Percentiles rank a stretch among this genome's conserved stretches.
These are phyloP conservation scores for Metopia argyrocephala DNA, from an alignment of 2,888 invertebrate species.

Conservation along the genomic window DNA sequence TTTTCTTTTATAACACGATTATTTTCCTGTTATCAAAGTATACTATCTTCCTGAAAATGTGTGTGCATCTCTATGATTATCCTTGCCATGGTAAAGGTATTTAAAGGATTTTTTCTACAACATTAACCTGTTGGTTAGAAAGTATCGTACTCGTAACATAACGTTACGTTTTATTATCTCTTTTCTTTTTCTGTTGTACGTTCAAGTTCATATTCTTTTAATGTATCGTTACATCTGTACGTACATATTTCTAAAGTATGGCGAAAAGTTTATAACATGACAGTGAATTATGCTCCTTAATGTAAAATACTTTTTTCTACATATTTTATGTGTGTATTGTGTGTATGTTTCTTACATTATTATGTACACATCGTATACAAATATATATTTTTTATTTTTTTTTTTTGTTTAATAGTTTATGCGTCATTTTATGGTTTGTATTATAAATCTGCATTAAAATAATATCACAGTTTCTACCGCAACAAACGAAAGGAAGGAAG, in stretches of 20 bases:
- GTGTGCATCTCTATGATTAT: neutral
- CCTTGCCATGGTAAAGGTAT: neutral
- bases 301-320: constrained; percentile 37
- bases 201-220: constrained; percentile 10
- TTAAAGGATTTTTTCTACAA: constrained; percentile 40
- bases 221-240: neutral
- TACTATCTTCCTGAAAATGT: neutral
- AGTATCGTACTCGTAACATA: neutral
- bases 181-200: constrained; percentile 20
- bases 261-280: constrained; percentile 3
- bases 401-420: constrained; percentile 39
- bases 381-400: neutral
- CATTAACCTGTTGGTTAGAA: constrained; percentile 57
- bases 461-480: constrained; percentile 17
- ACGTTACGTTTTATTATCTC: neutral
- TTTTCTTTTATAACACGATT: constrained; percentile 53
- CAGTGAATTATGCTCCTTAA: constrained; percentile 47
- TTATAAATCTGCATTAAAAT: constrained; percentile 60
- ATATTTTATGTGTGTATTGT: constrained; percentile 7
- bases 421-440: constrained; percentile 47
- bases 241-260: neutral
- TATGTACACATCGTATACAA: neutral
- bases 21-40: constrained; percentile 35
- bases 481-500: neutral
- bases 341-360: no score